Base-by-base conservation (phyloP, 2,113 vertebrate species). In the Toxostoma redivivum region DNA sequence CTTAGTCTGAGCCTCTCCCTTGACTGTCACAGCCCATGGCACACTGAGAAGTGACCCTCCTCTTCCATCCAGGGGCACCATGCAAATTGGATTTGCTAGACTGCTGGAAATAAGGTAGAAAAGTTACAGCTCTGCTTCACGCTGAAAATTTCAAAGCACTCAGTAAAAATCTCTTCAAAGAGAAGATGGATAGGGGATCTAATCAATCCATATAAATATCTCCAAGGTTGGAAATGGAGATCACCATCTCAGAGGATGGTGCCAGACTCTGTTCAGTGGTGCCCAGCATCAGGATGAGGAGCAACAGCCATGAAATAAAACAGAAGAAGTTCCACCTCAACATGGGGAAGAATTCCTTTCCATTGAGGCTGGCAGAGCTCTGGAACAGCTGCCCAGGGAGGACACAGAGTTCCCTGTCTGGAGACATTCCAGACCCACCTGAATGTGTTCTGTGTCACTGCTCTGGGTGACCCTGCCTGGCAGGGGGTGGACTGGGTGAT, bases 301-400 rank as follows among this genome's bases (percentile, higher is more conserved):
- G 17, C n/a, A 48, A 16, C 0, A 1, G 20, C 17, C 25, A 5
- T 61, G 2, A 69, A 54, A 47, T 27, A 28, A 54, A 69, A 0
- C 21, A 35, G 24, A 35, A 60, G 16, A 1, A 40, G 8, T 33
- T 76, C 18, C 54, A 31, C 17, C 54, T 76, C 25, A 56, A 1
- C 35, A 9, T 2, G 5, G 5, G 47, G 18, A 83, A 42, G 15
- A 28, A 33, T 5, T 69, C 47, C 21, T 28, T 31, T 31, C 1
- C 7, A 0, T 18, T 12, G 21, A 38, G 24, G 6, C 28, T 42
- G n/a, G 25, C 54, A 69, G 47, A 82, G 54, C 53, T 11, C 17
- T 27, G 48, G 60, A 42, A 11, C 24, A 54, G n/a, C 30, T 69
- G 25, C 30, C 45, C n/a, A 19, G n/a, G 16, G 14, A 44, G 20